Percentiles rank a stretch among this genome's conserved stretches.
Conservation (phyloP, 1,140 invertebrate species). For the Trissolcus basalis region DNA sequence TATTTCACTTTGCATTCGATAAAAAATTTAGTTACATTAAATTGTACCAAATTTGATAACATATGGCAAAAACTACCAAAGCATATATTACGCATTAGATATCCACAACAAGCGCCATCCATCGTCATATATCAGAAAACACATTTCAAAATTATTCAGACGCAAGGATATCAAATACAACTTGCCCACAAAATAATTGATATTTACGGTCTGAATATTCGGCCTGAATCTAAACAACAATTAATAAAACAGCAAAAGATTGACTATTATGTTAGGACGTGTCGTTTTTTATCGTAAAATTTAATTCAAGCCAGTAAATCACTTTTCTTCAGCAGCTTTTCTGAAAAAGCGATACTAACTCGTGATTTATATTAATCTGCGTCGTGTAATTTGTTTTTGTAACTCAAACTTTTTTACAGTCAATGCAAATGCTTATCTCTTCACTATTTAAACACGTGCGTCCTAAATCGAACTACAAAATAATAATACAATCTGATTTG, state of each 20-base stretch:
- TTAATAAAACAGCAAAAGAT: background rate
- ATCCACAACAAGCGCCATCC: background rate
- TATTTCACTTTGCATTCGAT: background rate
- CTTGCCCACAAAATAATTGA: background rate
- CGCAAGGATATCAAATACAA: background rate
- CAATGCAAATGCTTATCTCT: no score
- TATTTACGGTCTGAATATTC: background rate
- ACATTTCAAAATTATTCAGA: background rate
- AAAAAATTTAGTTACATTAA: background rate
- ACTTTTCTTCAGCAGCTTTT: background rate
- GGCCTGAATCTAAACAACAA: background rate
- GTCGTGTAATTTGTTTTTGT: slow-evolving; percentile 1
- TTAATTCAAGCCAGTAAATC: slow-evolving; percentile 1
- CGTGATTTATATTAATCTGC: slow-evolving; percentile 1
- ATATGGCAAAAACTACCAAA: background rate
- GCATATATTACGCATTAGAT: background rate
- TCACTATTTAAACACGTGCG: no score
- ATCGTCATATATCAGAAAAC: background rate
- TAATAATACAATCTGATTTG: no score
- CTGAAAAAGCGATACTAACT: background rate
- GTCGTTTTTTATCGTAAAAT: background rate
- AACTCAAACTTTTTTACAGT: no score
- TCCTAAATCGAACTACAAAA: no score
- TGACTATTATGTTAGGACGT: background rate
- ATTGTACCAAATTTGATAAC: background rate